Conservation (phyloP, 1,140 invertebrate species). For the Platorchestia sp. region DNA sequence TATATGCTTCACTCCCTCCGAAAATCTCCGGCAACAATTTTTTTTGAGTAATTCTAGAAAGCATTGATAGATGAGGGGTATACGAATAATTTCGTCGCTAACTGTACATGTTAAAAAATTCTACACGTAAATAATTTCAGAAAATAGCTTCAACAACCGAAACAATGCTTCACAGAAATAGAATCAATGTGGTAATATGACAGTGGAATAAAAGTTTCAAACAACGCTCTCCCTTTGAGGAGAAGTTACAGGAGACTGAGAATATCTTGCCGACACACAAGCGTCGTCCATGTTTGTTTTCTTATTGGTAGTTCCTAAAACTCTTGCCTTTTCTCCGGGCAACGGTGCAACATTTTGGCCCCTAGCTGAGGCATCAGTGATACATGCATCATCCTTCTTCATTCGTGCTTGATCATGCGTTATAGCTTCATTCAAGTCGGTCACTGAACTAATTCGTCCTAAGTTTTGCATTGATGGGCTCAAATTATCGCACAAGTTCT, state of each 20-base stretch:
- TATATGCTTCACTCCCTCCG: neutral
- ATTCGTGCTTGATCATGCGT: neutral
- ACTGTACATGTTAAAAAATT: neutral
- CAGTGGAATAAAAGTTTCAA: neutral
- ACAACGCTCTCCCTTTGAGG: slow-evolving; percentile 40
- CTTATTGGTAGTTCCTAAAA: neutral
- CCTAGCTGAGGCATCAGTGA: neutral
- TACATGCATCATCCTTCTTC: neutral
- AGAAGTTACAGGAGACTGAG: slow-evolving; percentile 5
- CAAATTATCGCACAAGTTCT: neutral
- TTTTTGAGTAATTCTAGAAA: too few relatives aligned
- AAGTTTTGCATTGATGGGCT: slow-evolving; percentile 40
- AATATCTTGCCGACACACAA: neutral
- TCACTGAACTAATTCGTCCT: neutral
- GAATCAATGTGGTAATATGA: neutral
- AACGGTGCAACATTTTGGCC: neutral
- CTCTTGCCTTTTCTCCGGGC: neutral
- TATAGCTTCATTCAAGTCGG: neutral
- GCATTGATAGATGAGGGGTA: neutral
- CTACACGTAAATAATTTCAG: neutral
- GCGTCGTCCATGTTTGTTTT: neutral
- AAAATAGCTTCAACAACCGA: neutral
- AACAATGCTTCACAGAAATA: neutral
- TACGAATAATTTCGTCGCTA: too few relatives aligned
- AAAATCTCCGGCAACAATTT: neutral